Evolutionary conservation across 1,140 invertebrate genomes (phyloP).

Genomic region (Drosophila pectinifera): DNA sequence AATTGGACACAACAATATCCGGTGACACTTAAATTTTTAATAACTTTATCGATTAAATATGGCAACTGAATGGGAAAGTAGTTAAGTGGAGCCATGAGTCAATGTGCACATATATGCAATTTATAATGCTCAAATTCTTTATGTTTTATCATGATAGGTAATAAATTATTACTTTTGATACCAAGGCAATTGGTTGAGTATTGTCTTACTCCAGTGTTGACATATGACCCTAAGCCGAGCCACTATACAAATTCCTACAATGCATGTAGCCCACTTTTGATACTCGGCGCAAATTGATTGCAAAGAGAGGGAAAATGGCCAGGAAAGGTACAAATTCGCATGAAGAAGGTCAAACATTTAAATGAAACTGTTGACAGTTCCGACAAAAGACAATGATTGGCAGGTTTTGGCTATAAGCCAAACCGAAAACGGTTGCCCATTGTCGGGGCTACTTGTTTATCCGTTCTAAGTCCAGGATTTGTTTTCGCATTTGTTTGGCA

Average conservation of each 20-base stretch:
- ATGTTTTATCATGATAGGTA: not conserved
- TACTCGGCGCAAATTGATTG: not conserved
- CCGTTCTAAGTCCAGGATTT: conserved; percentile 44
- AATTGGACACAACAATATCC: conserved; percentile 66
- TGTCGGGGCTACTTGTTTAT: conserved; percentile 54
- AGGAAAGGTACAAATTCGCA: conserved; percentile 17
- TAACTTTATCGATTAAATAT: conserved; percentile 13
- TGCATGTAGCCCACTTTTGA: not conserved
- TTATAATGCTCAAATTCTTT: not conserved
- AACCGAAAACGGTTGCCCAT: conserved; percentile 25
- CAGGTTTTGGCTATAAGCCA: conserved; percentile 27
- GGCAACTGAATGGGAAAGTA: not conserved
- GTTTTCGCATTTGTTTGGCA: conserved; percentile 50
- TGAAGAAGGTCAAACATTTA: conserved; percentile 49
- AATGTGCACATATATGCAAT: not conserved
- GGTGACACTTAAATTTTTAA: conserved; percentile 54
- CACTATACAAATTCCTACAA: not conserved
- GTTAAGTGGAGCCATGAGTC: not conserved
- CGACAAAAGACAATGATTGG: conserved; percentile 51
- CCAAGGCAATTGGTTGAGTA: not conserved
- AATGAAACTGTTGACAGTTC: conserved; percentile 52
- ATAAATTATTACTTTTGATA: not conserved
- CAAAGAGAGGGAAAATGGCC: not conserved
- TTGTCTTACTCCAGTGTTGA: not conserved
- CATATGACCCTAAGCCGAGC: too few relatives aligned